Percentiles rank a stretch among this genome's conserved stretches.
Evolutionary conservation across 1,140 invertebrate genomes (phyloP).

Genomic region (Atta cephalotes): DNA sequence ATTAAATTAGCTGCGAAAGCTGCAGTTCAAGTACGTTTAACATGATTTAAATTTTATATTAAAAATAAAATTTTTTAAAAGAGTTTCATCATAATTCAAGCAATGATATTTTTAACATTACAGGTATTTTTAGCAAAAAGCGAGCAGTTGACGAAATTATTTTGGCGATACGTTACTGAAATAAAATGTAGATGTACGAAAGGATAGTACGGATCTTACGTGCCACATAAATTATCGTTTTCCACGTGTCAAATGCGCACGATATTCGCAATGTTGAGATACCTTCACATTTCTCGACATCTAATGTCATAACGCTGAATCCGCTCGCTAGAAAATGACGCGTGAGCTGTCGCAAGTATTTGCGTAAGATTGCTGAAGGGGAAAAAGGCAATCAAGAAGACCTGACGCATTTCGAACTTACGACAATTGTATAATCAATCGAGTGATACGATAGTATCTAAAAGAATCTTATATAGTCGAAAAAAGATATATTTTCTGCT

Average conservation of each 20-base stretch:
- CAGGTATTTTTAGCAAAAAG: background rate
- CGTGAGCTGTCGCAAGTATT: constrained; percentile 20
- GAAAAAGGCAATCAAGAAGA: background rate
- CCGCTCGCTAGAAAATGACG: constrained; percentile 38
- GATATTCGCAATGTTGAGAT: background rate
- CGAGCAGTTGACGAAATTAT: background rate
- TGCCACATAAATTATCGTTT: constrained; percentile 22
- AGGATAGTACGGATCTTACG: background rate
- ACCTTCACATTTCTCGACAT: constrained; percentile 6
- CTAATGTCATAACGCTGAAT: constrained; percentile 22
- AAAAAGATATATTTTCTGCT: background rate
- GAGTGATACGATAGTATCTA: background rate
- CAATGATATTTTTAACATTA: background rate
- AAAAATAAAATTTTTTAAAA: background rate
- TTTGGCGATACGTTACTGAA: background rate
- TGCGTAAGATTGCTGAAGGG: constrained; percentile 21
- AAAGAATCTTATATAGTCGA: background rate
- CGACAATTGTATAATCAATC: background rate
- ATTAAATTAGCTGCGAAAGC: background rate
- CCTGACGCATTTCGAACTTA: background rate
- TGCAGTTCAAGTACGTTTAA: background rate
- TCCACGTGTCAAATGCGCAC: constrained; percentile 1
- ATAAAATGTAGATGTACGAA: background rate
- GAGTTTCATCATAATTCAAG: background rate
- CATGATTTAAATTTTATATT: background rate